These are phyloP conservation scores for Crotalus helleri DNA, from an alignment of 2,113 vertebrate species.

Conservation along the genomic window DNA sequence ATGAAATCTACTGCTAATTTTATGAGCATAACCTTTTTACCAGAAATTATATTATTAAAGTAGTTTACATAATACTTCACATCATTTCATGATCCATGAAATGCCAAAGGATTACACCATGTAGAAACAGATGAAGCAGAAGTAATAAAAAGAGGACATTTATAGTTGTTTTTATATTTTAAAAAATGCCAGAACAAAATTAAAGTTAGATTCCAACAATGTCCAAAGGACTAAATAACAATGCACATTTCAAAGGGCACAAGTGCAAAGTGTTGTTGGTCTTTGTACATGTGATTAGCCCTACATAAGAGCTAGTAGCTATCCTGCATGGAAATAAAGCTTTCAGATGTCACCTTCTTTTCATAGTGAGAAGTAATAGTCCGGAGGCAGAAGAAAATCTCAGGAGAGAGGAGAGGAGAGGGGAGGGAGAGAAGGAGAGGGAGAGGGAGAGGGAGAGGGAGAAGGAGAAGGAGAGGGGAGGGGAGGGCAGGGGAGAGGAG, in stretches of 20 bases:
- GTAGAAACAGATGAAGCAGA: constrained; percentile 27
- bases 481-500: constrained; percentile 4
- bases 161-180: constrained; percentile 17
- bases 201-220: neutral
- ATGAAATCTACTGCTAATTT: constrained; percentile 50
- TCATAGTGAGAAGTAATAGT: constrained; percentile 14
- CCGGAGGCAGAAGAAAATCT: constrained; percentile 21
- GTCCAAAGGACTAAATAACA: neutral
- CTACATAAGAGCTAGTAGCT: neutral
- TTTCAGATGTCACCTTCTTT: neutral
- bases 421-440: constrained; percentile 13
- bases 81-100: constrained; percentile 47
- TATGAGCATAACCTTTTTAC: constrained; percentile 52
- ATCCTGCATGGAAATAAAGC: constrained; percentile 35
- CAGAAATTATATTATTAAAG: constrained; percentile 24
- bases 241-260: constrained; percentile 25
- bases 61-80: constrained; percentile 49
- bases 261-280: constrained; percentile 38
- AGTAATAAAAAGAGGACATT: constrained; percentile 21
- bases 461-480: constrained; percentile 20
- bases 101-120: constrained; percentile 41
- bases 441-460: neutral
- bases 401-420: constrained; percentile 12
- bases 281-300: constrained; percentile 17
- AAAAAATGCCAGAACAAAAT: neutral